Base-by-base conservation (phyloP, 2,797 vertebrate genomes). In the Mionectes olivaceus region DNA sequence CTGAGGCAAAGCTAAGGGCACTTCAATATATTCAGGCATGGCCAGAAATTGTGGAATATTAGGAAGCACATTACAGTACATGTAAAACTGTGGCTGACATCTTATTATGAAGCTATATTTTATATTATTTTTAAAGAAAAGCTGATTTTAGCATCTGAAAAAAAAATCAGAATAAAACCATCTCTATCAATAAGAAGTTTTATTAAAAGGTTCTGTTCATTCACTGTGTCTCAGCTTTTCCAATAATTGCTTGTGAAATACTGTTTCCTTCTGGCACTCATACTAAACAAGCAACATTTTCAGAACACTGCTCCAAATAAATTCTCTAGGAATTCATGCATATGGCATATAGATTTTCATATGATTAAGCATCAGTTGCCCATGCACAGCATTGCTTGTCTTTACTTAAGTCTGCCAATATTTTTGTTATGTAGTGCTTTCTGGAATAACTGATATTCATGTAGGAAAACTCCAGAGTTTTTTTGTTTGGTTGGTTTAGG, bases 1-100 rank as follows among this genome's bases (percentile, higher is more conserved):
- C 97, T 93, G 84, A 91, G 94, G 98, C 98, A 96, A 95, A 97
- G 97, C 97, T 97, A 90, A 97, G 95, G 97, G 97, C 97, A 85
- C 69, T 97, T 97, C 89, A 90, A 76, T 95, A 94, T 95, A 93
- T 77, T 79, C 83, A 94, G 90, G 83, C 82, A 92, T 61, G 70
- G 83, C 68, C 77, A 96, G 92, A 97, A 86, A 85, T 68, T 83
- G 86, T 82, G 87, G 94, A 92, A 94, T 92, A 94, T 85, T 87
- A 88, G 60, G 69, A 94, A 91, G 67, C 50, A 83, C 90, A 87
- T 93, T 61, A 49, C 73, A 90, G 92, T 64, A 73, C 88, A 95
- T 74, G 65, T 87, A 96, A 94, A 98, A 95, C 79, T 61, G 57
- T 56, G 43, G 55, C 55, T 91, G 89, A 53, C 55, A 64, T 80